Conservation (phyloP, 2,113 vertebrate genomes). For the rat (Rattus norvegicus) region DNA sequence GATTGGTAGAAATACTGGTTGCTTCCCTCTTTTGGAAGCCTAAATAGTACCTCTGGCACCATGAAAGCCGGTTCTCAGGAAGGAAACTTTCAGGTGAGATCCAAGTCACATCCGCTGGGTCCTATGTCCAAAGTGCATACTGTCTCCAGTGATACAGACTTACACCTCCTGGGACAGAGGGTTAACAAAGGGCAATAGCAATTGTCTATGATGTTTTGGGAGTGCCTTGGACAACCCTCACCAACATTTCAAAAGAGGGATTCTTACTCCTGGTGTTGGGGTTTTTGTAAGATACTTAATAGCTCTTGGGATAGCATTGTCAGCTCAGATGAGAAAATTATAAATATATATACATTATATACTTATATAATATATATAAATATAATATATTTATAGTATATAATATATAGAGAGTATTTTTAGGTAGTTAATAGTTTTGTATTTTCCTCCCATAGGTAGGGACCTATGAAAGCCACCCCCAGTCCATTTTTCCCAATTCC, state of each 20-base stretch:
- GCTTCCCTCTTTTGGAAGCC: neutral
- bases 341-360: no score
- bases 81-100: neutral
- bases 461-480: neutral
- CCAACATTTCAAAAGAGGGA: neutral
- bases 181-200: neutral
- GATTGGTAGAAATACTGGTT: neutral
- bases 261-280: neutral
- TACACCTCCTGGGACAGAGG: neutral
- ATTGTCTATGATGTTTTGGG: neutral
- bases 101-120: neutral
- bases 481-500: neutral
- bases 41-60: neutral
- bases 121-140: neutral
- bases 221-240: neutral
- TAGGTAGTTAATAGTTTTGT: neutral
- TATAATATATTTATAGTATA: neutral
- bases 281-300: neutral
- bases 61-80: neutral
- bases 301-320: neutral
- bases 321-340: neutral
- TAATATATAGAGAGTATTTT: neutral
- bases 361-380: neutral
- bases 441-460: neutral
- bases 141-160: neutral